Base-by-base conservation (phyloP, 1,140 invertebrate species). In the Pogonus chalceus region DNA sequence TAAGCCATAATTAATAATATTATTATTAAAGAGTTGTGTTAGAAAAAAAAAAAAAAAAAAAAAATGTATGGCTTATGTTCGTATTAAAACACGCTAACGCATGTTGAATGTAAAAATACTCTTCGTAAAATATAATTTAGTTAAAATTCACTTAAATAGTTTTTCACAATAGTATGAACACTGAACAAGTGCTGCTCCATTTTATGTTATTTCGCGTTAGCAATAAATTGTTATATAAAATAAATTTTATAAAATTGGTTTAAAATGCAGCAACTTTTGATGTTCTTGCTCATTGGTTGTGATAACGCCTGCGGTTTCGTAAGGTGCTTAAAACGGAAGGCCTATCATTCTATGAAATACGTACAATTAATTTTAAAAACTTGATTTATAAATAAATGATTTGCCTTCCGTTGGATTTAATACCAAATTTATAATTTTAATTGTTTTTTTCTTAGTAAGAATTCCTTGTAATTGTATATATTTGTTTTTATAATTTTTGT, bases 401-500 rank as follows among this genome's bases (percentile, higher is more conserved):
- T 43, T 7, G 37, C 37, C 37, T 43, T 43, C 18, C 37, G 37
- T 16, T 12, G 18, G 4, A 43, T 43, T 43, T 18, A 43, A 43
- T 43, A 43, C 37, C 37, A 43, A 43, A 43, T 43, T 43, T 43
- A 43, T n/a, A n/a, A n/a, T 43, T 43, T 43, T 43, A 43, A 43
- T 43, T 43, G 18, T 43, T 43, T 43, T 31, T 31, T 18, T 10
- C n/a, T n/a, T n/a, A n/a, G n/a, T 43, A 10, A 43, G 9, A 14
- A 18, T 12, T 43, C 7, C 18, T 18, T 43, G 37, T 43, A 43
- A 43, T 16, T 43, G 37, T 43, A 43, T 18, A 43, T 43, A 43
- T 12, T 18, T 43, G 18, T 12, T 43, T 43, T 43, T 31, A 7
- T 31, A 31, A 10, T 43, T 43, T 43, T 43, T 43, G 37, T 43